Evolutionary conservation across 2,888 invertebrate genomes (phyloP), one percentile per base, ranked within the genome.

Genomic region (Pasiphila rectangulata): DNA sequence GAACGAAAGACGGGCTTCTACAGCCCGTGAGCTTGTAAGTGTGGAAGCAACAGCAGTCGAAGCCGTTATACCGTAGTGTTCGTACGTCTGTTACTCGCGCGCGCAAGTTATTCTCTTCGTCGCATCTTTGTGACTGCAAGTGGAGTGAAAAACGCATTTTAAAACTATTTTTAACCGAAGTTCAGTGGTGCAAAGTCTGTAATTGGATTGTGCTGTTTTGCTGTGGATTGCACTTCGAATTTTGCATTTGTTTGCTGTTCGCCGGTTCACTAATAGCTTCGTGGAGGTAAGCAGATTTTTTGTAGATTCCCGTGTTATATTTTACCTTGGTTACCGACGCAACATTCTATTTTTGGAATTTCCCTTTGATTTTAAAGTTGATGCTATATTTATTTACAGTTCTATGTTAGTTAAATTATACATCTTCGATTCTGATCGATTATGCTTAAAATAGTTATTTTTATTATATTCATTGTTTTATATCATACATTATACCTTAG

Each of bases 231-330:
- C 53, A 64, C 61, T 58, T 64, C 57, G 54, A 15, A 64, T 55
- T 65, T 71, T 69, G 72, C 75, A 73, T 77, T 74, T 75, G 74
- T 75, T 75, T 75, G 69, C 64, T 59, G 63, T 67, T 72, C 67
- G 72, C 78, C 78, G 80, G 77, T 68, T 61, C 69, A 69, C 72
- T 81, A 79, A 81, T 80, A 80, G 78, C 74, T 77, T 78, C 36
- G 75, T 61, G 65, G 71, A 82, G 84, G 83, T 84, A 78, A 79
- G 84, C 67, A 72, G 64, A 64, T 69, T 78, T 73, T 67, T 73
- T 74, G 69, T 69, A 61, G 59, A 61, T 63, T 56, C 56, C 52
- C 49, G 41, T 53, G 56, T 58, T 55, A 58, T 40, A 57, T 59
- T 46, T 1, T 41, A 39, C 45, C 30, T 55, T 51, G 45, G 21